Conservation (phyloP, 2,888 invertebrate genomes). For the Agriopis leucophaearia region DNA sequence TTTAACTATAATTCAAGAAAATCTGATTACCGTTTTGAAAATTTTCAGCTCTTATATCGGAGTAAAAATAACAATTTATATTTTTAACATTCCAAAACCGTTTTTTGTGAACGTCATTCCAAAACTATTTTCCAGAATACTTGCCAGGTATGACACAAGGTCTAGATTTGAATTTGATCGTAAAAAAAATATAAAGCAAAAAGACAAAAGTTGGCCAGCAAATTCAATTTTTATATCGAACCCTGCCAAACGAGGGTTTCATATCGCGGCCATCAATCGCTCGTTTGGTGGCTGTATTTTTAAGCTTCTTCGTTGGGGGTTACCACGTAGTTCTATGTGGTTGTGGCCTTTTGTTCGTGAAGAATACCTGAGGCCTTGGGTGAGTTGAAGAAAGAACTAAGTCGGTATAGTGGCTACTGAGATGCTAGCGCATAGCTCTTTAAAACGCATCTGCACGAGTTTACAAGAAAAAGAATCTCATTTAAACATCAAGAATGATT, state of each 20-base stretch:
- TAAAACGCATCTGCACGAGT: not conserved
- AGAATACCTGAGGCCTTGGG: conserved; percentile 64
- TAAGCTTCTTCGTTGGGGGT: conserved; percentile 47
- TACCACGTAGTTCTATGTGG: conserved; percentile 46
- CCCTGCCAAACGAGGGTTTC: conserved; percentile 36
- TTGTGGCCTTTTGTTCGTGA: conserved; percentile 67
- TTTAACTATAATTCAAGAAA: too few relatives aligned
- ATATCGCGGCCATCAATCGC: conserved; percentile 45
- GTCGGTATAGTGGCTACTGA: conserved; percentile 35
- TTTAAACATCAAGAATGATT: too few relatives aligned
- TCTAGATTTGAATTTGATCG: conserved; percentile 22
- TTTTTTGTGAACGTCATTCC: conserved; percentile 11
- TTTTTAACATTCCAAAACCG: not conserved
- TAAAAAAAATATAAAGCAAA: conserved; percentile 17
- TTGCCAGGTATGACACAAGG: conserved; percentile 7
- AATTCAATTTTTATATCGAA: conserved; percentile 32
- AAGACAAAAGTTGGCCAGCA: conserved; percentile 26
- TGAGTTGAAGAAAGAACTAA: conserved; percentile 38
- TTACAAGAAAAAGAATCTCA: too few relatives aligned
- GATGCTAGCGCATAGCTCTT: conserved; percentile 19
- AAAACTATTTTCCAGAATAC: conserved; percentile 4
- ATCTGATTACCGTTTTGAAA: too few relatives aligned
- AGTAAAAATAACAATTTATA: too few relatives aligned
- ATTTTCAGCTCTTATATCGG: too few relatives aligned
- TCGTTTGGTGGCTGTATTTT: conserved; percentile 55